Evolutionary conservation across 1,140 invertebrate species (phyloP).

Genomic region (Zophobas atratus): DNA sequence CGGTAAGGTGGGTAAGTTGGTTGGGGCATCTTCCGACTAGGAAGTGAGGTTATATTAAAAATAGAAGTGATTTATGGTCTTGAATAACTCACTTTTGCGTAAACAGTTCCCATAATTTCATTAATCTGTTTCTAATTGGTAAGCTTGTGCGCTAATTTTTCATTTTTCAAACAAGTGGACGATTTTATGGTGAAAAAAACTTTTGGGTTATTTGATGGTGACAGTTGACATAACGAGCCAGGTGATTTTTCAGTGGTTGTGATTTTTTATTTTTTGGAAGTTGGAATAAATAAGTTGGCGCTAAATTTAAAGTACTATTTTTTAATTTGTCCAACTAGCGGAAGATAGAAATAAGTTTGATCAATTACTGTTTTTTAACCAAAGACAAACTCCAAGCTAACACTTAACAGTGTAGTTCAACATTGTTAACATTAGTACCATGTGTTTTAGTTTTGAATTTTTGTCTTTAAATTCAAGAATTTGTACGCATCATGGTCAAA

Average conservation of each 20-base stretch:
- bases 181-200: constrained; percentile 17
- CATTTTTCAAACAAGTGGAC: not conserved
- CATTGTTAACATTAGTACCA: no score
- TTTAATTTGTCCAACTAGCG: no score
- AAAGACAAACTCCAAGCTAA: no score
- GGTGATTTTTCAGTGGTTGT: no score
- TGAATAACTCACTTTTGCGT: constrained; percentile 47
- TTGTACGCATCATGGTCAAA: no score
- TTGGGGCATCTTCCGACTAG: constrained; percentile 33
- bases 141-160: constrained; percentile 10
- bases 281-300: not conserved
- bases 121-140: not conserved
- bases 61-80: constrained; percentile 28
- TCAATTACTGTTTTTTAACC: no score
- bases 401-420: no score
- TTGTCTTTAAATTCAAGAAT: no score
- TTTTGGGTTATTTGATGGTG: constrained; percentile 5
- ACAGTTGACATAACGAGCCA: not conserved
- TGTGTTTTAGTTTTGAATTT: no score
- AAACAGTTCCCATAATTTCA: constrained; percentile 47
- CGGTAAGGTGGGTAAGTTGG: constrained; percentile 7
- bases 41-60: constrained; percentile 38
- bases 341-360: no score
- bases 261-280: no score
- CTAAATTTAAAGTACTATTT: no score